Conservation (phyloP, 2,113 vertebrate genomes). For the Serranochromis macrocephalus region DNA sequence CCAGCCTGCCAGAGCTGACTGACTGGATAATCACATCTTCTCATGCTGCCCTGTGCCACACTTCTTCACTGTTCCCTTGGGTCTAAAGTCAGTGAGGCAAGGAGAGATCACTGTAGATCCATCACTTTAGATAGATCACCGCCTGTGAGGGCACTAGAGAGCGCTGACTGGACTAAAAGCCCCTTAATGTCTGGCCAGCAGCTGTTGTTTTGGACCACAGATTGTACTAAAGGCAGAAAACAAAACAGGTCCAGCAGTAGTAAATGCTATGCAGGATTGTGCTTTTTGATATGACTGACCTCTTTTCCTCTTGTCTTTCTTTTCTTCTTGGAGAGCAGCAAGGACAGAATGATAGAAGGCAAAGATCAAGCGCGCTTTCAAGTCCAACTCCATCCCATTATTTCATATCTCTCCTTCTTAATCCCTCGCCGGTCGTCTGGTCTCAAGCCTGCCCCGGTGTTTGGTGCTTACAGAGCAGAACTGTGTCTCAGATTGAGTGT, state of each 20-base stretch:
- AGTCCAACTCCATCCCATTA: conserved; percentile 56
- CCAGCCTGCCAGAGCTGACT: conserved; percentile 41
- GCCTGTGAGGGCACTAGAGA: conserved; percentile 8
- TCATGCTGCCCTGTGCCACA: conserved; percentile 23
- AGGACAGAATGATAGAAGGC: conserved; percentile 46
- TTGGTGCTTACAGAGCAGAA: conserved; percentile 66
- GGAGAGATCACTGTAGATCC: conserved; percentile 44
- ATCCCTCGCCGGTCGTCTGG: conserved; percentile 44
- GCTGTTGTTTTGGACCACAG: neutral
- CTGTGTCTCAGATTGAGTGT: conserved; percentile 40
- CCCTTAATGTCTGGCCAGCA: neutral
- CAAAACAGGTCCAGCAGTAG: neutral
- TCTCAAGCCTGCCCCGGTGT: conserved; percentile 45
- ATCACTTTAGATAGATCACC: conserved; percentile 50
- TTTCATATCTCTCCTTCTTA: conserved; percentile 51
- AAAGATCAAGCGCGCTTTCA: conserved; percentile 57
- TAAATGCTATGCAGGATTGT: conserved; percentile 8
- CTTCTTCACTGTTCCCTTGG: conserved; percentile 20
- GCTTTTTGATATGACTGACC: conserved; percentile 19
- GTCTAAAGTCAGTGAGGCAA: conserved; percentile 37
- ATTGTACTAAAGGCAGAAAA: neutral
- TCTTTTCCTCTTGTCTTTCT: neutral
- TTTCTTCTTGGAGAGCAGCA: conserved; percentile 38
- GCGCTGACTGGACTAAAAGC: neutral
- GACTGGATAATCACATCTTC: conserved; percentile 62